Percentiles rank a stretch among this genome's conserved stretches.
phyloP scores from a whole-genome alignment of 2,888 invertebrate genomes.

The Notodonta ziczac region DNA sequence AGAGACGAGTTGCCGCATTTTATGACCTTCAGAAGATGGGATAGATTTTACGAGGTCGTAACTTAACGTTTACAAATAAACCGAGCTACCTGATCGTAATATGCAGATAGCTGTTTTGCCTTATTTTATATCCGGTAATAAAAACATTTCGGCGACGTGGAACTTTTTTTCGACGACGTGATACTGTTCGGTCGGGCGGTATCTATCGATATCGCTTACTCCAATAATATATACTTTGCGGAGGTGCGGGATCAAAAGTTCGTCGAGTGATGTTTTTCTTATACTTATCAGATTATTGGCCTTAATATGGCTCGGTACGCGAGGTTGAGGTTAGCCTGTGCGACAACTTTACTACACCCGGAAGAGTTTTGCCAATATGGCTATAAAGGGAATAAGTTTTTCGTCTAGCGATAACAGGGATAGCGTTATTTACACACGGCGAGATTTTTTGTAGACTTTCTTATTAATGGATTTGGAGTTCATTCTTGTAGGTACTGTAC shows the following conservation, averaged over 20 bases:
- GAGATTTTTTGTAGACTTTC: background rate
- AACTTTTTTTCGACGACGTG: background rate
- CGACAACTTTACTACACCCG: background rate
- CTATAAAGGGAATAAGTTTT: constrained; percentile 4
- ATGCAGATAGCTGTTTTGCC: constrained; percentile 20
- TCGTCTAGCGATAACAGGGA: constrained; percentile 1
- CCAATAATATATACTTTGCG: background rate
- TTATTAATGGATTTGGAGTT: background rate
- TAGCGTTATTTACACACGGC: background rate
- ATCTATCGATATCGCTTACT: background rate
- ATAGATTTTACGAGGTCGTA: constrained; percentile 23
- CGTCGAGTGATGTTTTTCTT: background rate
- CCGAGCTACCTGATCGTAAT: constrained; percentile 25
- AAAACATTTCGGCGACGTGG: constrained; percentile 13
- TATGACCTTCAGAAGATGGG: constrained; percentile 8
- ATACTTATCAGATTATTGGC: background rate
- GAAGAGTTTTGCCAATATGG: background rate
- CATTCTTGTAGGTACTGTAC: background rate
- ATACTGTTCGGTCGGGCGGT: background rate
- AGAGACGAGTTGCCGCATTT: background rate
- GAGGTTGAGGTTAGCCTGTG: background rate
- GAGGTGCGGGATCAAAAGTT: background rate
- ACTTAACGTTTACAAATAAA: constrained; percentile 11
- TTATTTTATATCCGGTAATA: constrained; percentile 21
- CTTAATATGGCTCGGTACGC: background rate